These are phyloP conservation scores for Tenthredo amoena DNA, from an alignment of 2,888 invertebrate genomes.

Conservation along the genomic window DNA sequence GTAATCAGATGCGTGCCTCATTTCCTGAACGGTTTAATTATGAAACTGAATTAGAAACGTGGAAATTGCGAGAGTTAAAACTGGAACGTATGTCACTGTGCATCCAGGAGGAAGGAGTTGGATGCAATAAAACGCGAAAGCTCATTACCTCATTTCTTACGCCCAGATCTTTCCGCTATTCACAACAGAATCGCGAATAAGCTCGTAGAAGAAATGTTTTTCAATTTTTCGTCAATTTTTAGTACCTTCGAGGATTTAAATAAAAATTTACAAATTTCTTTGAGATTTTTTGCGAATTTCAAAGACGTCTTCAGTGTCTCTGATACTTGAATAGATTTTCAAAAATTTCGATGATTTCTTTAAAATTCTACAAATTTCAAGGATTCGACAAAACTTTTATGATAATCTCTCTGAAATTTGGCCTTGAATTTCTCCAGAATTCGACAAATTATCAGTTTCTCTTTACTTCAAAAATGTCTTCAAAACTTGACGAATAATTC, in stretches of 20 bases:
- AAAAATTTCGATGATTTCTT: background rate
- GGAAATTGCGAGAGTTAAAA: background rate
- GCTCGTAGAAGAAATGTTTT: background rate
- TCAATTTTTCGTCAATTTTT: too few relatives aligned
- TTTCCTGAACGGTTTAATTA: conserved; percentile 9
- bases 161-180: background rate
- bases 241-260: too few relatives aligned
- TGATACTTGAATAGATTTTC: background rate
- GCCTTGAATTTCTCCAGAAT: background rate
- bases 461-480: background rate
- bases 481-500: background rate
- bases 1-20: conserved; percentile 5
- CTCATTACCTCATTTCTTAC: background rate
- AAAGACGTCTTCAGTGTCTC: background rate
- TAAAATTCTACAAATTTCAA: background rate
- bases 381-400: background rate
- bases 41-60: conserved; percentile 9
- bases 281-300: background rate
- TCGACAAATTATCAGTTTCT: background rate
- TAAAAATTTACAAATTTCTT: background rate
- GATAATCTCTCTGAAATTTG: background rate
- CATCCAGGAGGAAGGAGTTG: background rate
- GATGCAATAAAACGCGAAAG: background rate
- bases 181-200: background rate
- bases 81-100: background rate